Evolutionary conservation across 1,140 invertebrate genomes (phyloP), one percentile per base, ranked within the genome.

Genomic region (Zaprionus kolodkinae): DNA sequence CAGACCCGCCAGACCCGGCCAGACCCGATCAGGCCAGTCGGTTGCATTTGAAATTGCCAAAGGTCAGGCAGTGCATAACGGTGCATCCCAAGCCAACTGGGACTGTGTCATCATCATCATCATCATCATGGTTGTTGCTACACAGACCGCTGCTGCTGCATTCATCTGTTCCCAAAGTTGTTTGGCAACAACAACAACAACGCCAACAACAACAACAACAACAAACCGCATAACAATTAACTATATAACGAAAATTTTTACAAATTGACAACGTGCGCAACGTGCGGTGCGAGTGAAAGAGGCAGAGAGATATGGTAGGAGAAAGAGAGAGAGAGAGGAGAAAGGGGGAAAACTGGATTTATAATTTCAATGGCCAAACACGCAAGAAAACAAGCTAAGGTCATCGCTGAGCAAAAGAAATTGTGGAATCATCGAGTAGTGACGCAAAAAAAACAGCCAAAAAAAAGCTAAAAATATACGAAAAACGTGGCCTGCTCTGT

Each of bases 301-400:
- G 12, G n/a, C n/a, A 43, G 40, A 38, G 36, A 38, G 36, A 89
- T 80, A 81, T 75, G 89, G 85, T 72, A 84, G 81, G 76, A 57
- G 54, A 85, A 60, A 52, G 13, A 72, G 35, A 45, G 40, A 45
- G n/a, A 45, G 40, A 13, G n/a, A 13, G 6, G 7, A 6, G n/a
- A 7, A 45, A n/a, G 40, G 60, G 38, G 43, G 55, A 55, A 43
- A 66, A 66, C 64, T 66, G 64, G 64, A 66, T 66, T 66, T 66
- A 74, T 81, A 79, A 88, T 88, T 83, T 83, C 68, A 67, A 85
- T 82, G 78, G 66, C 75, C 81, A 84, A 63, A 65, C 63, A 72
- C 79, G 79, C 87, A 90, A 91, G 83, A 91, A 90, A 91, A 73
- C 79, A 45, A 91, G 77, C 87, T 87, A 91, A 91, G 87, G 87